Conservation (phyloP, 2,113 vertebrate species). For the Thymallus thymallus region DNA sequence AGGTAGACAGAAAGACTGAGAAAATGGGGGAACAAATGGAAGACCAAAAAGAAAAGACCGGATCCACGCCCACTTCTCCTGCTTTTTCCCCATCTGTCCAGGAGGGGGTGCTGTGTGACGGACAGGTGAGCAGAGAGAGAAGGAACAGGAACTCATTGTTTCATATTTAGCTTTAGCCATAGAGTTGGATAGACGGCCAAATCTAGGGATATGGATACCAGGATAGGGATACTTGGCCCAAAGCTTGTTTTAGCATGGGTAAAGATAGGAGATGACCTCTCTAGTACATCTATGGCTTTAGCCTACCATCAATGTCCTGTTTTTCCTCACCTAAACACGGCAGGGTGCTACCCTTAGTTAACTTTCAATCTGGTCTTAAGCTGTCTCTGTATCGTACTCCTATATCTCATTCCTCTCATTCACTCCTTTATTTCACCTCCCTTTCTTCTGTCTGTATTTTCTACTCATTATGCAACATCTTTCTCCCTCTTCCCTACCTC, state of each 20-base stretch:
- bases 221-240: no score
- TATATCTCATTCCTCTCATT: background rate
- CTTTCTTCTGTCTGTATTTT: background rate
- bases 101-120: constrained; percentile 63
- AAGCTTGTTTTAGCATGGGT: no score
- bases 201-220: no score
- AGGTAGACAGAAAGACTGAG: constrained; percentile 46
- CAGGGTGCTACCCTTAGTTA: background rate
- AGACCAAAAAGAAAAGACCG: constrained; percentile 66
- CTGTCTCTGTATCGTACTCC: background rate
- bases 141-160: background rate
- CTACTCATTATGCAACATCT: background rate
- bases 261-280: background rate
- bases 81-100: constrained; percentile 57
- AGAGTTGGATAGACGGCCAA: no score
- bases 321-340: background rate
- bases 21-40: constrained; percentile 44
- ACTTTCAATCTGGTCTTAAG: background rate
- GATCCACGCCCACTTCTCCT: constrained; percentile 49
- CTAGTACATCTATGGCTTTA: background rate
- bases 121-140: constrained; percentile 56
- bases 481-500: constrained; percentile 3
- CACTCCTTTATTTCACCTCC: background rate
- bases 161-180: background rate
- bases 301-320: background rate